Conservation (phyloP, 2,888 invertebrate species). For the Desoria tigrina region DNA sequence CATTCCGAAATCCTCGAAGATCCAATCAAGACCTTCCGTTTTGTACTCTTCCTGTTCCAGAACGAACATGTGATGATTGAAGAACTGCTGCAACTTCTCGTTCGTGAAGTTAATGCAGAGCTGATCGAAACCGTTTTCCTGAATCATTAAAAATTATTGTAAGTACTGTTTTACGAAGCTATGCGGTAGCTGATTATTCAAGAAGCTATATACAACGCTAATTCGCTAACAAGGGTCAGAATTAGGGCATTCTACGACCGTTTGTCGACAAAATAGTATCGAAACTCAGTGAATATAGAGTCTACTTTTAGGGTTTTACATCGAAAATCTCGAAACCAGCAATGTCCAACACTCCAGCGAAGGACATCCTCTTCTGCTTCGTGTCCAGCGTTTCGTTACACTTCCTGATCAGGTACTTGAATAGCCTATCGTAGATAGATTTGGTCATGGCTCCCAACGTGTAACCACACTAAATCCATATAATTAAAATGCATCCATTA, state of each 20-base stretch:
- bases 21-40: conserved; percentile 91
- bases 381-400: conserved; percentile 63
- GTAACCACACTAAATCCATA: conserved; percentile 55
- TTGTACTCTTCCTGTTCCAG: conserved; percentile 97
- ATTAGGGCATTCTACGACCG: too few species aligned
- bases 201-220: too few species aligned
- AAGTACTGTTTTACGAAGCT: neutral
- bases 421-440: conserved; percentile 57
- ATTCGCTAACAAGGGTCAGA: too few species aligned
- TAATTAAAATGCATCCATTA: too few species aligned
- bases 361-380: conserved; percentile 61
- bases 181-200: neutral
- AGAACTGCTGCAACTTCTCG: conserved; percentile 96
- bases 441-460: conserved; percentile 57
- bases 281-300: too few species aligned
- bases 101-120: conserved; percentile 98
- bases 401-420: conserved; percentile 61
- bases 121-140: conserved; percentile 96
- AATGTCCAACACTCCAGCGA: conserved; percentile 65
- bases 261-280: too few species aligned
- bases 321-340: conserved; percentile 67
- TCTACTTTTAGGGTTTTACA: too few species aligned
- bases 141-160: conserved; percentile 54
- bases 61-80: conserved; percentile 98
- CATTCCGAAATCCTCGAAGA: conserved; percentile 97